A percentile compares a stretch with the other conserved stretches of the same genome.
These are phyloP conservation scores for Phylloscopus trochilus DNA, from an alignment of 2,113 vertebrate species.

Conservation along the genomic window DNA sequence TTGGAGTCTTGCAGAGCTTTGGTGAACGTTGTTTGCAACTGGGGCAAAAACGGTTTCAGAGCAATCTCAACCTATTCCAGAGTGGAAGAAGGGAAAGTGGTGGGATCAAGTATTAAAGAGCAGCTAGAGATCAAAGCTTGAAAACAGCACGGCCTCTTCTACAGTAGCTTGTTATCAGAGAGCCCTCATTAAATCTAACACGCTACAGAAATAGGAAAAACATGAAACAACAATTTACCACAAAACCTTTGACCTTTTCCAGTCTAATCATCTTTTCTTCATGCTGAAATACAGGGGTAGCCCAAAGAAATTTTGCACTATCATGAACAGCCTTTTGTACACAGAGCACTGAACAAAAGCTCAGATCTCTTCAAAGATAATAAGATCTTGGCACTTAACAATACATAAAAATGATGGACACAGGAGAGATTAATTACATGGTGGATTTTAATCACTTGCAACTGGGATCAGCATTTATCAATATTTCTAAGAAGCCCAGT, in stretches of 20 bases:
- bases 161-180: not conserved
- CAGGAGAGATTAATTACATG: not conserved
- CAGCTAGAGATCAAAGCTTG: not conserved
- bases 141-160: not conserved
- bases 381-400: not conserved
- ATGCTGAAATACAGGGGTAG: not conserved
- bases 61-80: slow-evolving; percentile 88
- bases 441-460: not conserved
- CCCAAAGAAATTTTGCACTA: not conserved
- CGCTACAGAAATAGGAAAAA: not conserved
- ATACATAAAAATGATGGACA: not conserved
- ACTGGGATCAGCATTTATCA: not conserved
- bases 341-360: not conserved
- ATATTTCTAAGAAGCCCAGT: not conserved
- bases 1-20: slow-evolving; percentile 95
- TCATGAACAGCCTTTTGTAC: not conserved
- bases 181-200: not conserved
- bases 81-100: not conserved
- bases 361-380: not conserved
- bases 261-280: not conserved
- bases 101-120: not conserved
- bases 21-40: slow-evolving; percentile 97
- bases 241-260: not conserved
- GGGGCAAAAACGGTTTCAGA: slow-evolving; percentile 96
- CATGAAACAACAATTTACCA: not conserved